These are phyloP conservation scores for Sphaeridia pumilis DNA, from an alignment of 2,888 invertebrate genomes.

Conservation along the genomic window DNA sequence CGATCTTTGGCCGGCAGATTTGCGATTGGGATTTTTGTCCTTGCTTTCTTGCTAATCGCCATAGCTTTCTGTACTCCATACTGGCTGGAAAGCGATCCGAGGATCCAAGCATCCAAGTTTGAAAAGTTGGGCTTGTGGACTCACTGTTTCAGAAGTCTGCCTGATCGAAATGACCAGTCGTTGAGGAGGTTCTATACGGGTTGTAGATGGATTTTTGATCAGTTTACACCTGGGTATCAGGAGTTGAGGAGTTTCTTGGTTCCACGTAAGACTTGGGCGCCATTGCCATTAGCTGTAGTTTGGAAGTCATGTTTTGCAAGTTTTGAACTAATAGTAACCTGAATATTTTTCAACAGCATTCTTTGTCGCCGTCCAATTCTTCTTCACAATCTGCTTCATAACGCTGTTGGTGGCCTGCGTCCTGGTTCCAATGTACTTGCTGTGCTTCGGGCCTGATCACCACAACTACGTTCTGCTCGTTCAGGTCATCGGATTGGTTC, in stretches of 20 bases:
- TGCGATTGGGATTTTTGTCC: conserved; percentile 67
- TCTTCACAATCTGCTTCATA: conserved; percentile 78
- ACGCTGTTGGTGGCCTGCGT: conserved; percentile 61
- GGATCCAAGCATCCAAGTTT: conserved; percentile 73
- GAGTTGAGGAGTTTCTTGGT: conserved; percentile 75
- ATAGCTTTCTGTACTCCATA: conserved; percentile 86
- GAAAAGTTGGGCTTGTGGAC: conserved; percentile 86
- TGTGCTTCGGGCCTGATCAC: conserved; percentile 78
- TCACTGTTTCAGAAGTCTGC: conserved; percentile 83
- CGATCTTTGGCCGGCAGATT: conserved; percentile 71
- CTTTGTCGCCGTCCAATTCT: conserved; percentile 87
- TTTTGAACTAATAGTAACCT: background rate
- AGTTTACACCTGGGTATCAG: conserved; percentile 83
- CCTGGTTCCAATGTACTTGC: conserved; percentile 66
- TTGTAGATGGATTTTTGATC: conserved; percentile 93
- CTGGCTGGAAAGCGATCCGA: conserved; percentile 78
- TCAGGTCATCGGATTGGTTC: conserved; percentile 51
- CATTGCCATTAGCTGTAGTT: too few species aligned
- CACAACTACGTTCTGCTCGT: conserved; percentile 59
- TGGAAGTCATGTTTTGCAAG: too few species aligned
- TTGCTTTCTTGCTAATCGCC: conserved; percentile 68
- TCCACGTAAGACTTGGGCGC: conserved; percentile 57
- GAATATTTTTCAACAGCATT: conserved; percentile 55
- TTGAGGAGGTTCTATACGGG: conserved; percentile 82
- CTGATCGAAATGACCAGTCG: conserved; percentile 68